These are phyloP conservation scores for Hermetia illucens DNA, from an alignment of 1,140 invertebrate genomes.

Conservation along the genomic window DNA sequence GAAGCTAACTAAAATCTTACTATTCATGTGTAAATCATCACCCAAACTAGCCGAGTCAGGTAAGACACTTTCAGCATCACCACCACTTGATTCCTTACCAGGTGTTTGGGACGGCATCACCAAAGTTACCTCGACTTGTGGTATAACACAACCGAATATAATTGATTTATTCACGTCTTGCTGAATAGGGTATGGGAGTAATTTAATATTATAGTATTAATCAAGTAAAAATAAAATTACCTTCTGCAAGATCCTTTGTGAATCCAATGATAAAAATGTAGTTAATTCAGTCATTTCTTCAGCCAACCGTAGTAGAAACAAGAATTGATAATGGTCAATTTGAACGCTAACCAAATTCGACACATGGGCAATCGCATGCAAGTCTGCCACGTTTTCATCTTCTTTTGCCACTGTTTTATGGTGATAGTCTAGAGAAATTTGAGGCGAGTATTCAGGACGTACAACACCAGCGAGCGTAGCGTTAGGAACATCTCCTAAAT, in stretches of 20 bases:
- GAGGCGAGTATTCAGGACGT: too few species aligned
- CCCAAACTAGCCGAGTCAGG: slow-evolving; percentile 67
- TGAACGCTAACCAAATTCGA: slow-evolving; percentile 70
- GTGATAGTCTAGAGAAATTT: too few species aligned
- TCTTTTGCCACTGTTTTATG: slow-evolving; percentile 1
- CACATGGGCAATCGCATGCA: slow-evolving; percentile 56
- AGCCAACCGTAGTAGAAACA: slow-evolving; percentile 71
- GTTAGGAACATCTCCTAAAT: too few species aligned
- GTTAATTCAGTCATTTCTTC: slow-evolving; percentile 70
- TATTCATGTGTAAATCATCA: slow-evolving; percentile 45
- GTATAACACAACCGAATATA: slow-evolving; percentile 59
- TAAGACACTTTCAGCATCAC: slow-evolving; percentile 65
- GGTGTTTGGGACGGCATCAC: slow-evolving; percentile 69
- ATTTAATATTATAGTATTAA: slow-evolving; percentile 1
- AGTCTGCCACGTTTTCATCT: slow-evolving; percentile 34
- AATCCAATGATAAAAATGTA: slow-evolving; percentile 65
- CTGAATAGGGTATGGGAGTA: slow-evolving; percentile 8
- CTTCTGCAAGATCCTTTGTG: slow-evolving; percentile 48
- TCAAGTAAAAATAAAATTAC: slow-evolving; percentile 10
- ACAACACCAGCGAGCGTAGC: too few species aligned
- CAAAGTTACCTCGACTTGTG: slow-evolving; percentile 74
- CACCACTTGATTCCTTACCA: slow-evolving; percentile 64
- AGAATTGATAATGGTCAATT: slow-evolving; percentile 84
- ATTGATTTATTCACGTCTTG: slow-evolving; percentile 41
- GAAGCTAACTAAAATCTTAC: slow-evolving; percentile 23